Conservation (phyloP, 2,797 vertebrate genomes). For the Alosa sapidissima region DNA sequence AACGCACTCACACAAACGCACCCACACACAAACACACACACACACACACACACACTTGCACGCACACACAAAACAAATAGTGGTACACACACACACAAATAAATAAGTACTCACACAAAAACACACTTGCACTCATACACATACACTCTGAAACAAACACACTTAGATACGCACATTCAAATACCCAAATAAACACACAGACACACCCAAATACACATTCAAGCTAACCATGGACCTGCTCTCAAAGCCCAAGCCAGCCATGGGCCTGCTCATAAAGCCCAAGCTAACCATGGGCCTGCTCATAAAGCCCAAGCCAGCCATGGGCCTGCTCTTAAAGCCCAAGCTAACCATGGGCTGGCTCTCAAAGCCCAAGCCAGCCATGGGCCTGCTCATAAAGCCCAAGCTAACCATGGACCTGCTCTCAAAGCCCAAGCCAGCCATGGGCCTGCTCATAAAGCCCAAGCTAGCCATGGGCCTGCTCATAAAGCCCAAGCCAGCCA, state of each 20-base stretch:
- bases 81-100: background rate
- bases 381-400: no score
- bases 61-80: background rate
- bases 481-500: no score
- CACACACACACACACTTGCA: background rate
- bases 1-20: constrained; percentile 41
- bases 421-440: no score
- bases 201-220: background rate
- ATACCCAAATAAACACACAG: background rate
- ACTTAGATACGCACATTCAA: background rate
- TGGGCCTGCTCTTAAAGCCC: no score
- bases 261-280: background rate
- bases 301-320: no score
- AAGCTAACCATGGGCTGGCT: background rate
- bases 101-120: background rate
- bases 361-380: background rate
- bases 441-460: no score
- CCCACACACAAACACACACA: constrained; percentile 41
- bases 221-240: no score
- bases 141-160: background rate
- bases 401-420: no score
- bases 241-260: no score
- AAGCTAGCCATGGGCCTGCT: no score
- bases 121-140: background rate
- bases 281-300: no score